Evolutionary conservation across 2,113 vertebrate species (phyloP).

Genomic region (Ibidorhyncha struthersii): DNA sequence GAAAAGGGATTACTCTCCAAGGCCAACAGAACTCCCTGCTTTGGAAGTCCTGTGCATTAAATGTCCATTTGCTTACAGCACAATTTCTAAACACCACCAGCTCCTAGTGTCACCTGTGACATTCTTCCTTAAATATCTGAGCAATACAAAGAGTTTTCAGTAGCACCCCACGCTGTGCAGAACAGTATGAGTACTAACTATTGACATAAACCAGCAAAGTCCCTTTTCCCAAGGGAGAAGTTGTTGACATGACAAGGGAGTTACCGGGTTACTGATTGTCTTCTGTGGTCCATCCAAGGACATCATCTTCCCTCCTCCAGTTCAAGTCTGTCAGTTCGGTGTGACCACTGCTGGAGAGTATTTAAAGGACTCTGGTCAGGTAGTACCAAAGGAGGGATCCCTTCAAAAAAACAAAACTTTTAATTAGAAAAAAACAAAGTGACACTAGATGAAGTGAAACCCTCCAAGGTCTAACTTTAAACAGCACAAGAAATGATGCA

Average conservation of each 20-base stretch:
- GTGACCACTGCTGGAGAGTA: background rate
- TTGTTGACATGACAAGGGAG: background rate
- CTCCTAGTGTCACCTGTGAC: background rate
- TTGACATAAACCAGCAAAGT: background rate
- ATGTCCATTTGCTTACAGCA: background rate
- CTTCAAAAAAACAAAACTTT: background rate
- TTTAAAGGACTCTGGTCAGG: background rate
- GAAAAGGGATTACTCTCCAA: background rate
- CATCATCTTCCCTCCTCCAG: constrained; percentile 63
- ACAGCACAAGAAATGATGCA: background rate
- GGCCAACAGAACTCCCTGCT: background rate
- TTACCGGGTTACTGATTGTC: constrained; percentile 71
- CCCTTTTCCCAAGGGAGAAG: background rate
- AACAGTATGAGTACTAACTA: background rate
- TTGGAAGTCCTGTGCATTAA: background rate
- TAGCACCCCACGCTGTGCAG: background rate
- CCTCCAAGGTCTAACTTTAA: background rate
- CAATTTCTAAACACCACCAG: background rate
- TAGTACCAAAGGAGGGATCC: background rate
- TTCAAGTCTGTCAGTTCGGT: background rate
- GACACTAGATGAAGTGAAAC: background rate
- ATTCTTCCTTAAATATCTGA: background rate
- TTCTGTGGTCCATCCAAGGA: constrained; percentile 48
- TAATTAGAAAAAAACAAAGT: background rate
- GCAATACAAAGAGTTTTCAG: background rate